These are phyloP conservation scores for Machaerirhynchus nigripectus DNA, from an alignment of 2,113 vertebrate genomes.

Conservation along the genomic window DNA sequence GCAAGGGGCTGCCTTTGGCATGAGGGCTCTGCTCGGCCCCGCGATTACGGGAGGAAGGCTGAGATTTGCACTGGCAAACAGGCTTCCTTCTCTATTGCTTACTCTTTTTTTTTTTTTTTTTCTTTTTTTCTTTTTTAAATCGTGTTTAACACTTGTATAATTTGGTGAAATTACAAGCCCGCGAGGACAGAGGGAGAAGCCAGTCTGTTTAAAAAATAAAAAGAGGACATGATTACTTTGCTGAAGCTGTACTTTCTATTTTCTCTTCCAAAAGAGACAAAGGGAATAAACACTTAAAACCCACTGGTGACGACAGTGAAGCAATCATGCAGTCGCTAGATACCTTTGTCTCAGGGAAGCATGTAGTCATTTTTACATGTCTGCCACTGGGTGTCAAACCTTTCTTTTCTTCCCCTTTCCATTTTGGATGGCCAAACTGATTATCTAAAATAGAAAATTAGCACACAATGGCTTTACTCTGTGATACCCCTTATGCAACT, in stretches of 20 bases:
- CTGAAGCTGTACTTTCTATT: conserved; percentile 73
- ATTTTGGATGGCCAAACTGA: conserved; percentile 83
- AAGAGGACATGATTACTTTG: conserved; percentile 79
- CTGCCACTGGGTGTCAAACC: conserved; percentile 84
- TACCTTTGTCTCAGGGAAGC: conserved; percentile 83
- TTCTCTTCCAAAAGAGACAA: conserved; percentile 80
- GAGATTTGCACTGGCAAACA: not conserved
- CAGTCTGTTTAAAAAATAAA: conserved; percentile 68
- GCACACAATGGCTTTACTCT: conserved; percentile 86
- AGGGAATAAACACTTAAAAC: conserved; percentile 79
- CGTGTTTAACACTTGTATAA: conserved; percentile 76
- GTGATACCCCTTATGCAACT: conserved; percentile 90
- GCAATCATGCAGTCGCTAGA: conserved; percentile 78
- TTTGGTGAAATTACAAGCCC: conserved; percentile 80
- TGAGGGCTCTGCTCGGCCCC: not conserved
- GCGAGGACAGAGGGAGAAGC: conserved; percentile 68
- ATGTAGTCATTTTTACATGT: conserved; percentile 78
- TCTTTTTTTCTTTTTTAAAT: not conserved
- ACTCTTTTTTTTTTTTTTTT: not conserved
- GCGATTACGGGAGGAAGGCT: not conserved
- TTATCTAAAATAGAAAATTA: conserved; percentile 91
- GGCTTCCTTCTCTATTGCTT: not conserved
- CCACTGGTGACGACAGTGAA: conserved; percentile 73
- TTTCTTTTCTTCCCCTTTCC: conserved; percentile 81
- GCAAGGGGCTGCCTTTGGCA: conserved; percentile 9